Base-by-base conservation (phyloP, 1,140 invertebrate species). In the Ceratosolen solmsi region DNA sequence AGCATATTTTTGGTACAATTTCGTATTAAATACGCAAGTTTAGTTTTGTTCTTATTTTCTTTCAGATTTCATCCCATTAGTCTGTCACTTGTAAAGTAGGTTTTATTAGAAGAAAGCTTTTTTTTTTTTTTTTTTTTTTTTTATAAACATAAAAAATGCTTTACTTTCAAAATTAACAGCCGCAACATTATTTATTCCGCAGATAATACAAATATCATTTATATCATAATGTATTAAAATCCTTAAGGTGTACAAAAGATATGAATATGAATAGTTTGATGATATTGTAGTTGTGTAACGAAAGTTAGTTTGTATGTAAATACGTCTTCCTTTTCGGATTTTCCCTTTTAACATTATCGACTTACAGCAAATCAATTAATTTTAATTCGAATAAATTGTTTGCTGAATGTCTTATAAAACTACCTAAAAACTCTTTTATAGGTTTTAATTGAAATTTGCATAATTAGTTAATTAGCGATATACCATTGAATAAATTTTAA, bases 41-140 rank as follows among this genome's bases (percentile, higher is more conserved):
- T 74, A 49, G 22, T n/a, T 5, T 22, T 51, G 27, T 54, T 78
- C 49, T 54, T 30, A 2, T 75, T 41, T 13, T 58, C 36, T 3
- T 38, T 75, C 15, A 25, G 25, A 71, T 72, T 60, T 58, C 54
- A n/a, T 77, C 68, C 15, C 30, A 46, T 27, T 68, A 71, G 54
- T n/a, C 11, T 79, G 76, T 79, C 76, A 54, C 17, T 51, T 79
- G 77, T 49, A 79, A 72, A 79, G 36, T 60, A 54, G 25, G 68
- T 72, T 72, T 49, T 41, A 56, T 25, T 36, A 22, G 38, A 27
- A 54, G 3, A 25, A 60, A 60, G 54, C 8, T 79, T 79, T 79
- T 72, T 41, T 22, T 22, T 20, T 22, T 54, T 20, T 15, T 54
- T 54, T 4, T 54, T 20, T 22, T 54, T 20, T 15, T 54, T 54